Evolutionary conservation across 2,888 invertebrate genomes (phyloP).

Genomic region (Agrochola macilenta): DNA sequence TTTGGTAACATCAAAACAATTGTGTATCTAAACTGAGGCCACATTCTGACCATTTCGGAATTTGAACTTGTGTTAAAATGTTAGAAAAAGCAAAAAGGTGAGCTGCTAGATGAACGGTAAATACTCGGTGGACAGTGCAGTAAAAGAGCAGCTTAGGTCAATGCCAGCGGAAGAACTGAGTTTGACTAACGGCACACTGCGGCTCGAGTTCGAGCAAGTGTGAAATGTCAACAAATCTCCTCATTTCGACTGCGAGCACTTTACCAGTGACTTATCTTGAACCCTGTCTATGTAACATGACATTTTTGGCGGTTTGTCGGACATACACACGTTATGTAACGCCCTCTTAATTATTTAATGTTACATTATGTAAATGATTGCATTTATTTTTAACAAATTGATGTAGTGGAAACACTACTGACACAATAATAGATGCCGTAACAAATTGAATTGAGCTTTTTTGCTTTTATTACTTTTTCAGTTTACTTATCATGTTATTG

Average conservation of each 20-base stretch:
- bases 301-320: constrained; percentile 48
- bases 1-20: constrained; percentile 59
- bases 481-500: constrained; percentile 36
- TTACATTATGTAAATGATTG: constrained; percentile 63
- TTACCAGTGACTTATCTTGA: constrained; percentile 50
- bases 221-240: constrained; percentile 80
- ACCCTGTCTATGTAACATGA: constrained; percentile 56
- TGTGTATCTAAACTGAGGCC: constrained; percentile 47
- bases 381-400: constrained; percentile 45
- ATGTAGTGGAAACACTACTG: constrained; percentile 61
- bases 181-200: constrained; percentile 80
- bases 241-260: constrained; percentile 51
- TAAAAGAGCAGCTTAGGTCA: constrained; percentile 76
- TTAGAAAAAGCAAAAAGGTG: constrained; percentile 18
- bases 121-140: constrained; percentile 56
- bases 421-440: constrained; percentile 45
- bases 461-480: constrained; percentile 38
- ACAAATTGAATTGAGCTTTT: constrained; percentile 49
- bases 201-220: constrained; percentile 73
- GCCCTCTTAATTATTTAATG: constrained; percentile 54
- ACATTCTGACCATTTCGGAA: constrained; percentile 25
- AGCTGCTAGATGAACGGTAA: constrained; percentile 45
- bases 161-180: constrained; percentile 82
- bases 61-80: constrained; percentile 29
- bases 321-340: constrained; percentile 53